Evolutionary conservation across 2,888 invertebrate species (phyloP).

Genomic region (Luperina nickerlii): DNA sequence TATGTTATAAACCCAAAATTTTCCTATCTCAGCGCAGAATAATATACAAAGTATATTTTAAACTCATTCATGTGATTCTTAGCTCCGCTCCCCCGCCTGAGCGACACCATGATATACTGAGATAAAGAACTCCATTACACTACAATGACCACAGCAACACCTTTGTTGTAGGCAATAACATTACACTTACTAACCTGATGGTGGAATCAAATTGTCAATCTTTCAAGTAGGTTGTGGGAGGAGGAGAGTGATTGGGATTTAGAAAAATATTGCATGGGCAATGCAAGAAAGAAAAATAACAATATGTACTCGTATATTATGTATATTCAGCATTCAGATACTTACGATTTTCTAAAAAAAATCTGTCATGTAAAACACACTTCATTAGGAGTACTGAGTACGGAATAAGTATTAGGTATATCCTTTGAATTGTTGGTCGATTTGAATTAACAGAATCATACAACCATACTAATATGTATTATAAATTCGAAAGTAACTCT

Average conservation of each 20-base stretch:
- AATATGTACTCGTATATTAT: neutral
- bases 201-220: slow-evolving; percentile 19
- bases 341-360: neutral
- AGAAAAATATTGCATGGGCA: neutral
- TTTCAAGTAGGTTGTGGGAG: neutral
- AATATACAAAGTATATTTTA: slow-evolving; percentile 4
- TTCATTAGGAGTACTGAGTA: neutral
- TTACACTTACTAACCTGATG: slow-evolving; percentile 28
- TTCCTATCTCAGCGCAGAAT: too few species aligned
- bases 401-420: neutral
- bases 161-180: slow-evolving; percentile 58
- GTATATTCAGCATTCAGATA: neutral
- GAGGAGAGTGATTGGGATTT: neutral
- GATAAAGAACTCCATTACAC: slow-evolving; percentile 79
- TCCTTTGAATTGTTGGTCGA: neutral
- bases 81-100: slow-evolving; percentile 48
- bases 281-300: neutral
- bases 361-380: neutral
- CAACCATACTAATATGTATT: too few species aligned
- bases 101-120: slow-evolving; percentile 77
- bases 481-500: too few species aligned
- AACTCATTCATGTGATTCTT: slow-evolving; percentile 43
- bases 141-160: slow-evolving; percentile 77
- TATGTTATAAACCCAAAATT: neutral
- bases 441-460: neutral